These are phyloP conservation scores for Echiichthys vipera DNA, from an alignment of 2,797 vertebrate species.

Conservation along the genomic window DNA sequence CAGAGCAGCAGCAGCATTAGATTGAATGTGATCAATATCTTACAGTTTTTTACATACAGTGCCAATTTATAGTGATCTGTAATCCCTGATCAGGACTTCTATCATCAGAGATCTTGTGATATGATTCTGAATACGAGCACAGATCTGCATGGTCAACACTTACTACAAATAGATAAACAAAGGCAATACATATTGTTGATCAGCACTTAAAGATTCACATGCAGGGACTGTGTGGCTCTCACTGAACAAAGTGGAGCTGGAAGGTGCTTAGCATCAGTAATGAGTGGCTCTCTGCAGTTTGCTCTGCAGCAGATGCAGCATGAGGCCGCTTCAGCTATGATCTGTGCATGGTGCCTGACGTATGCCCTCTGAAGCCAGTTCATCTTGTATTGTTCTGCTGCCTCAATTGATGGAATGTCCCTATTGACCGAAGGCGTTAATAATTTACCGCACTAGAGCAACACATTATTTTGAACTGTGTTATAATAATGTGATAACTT, in stretches of 20 bases:
- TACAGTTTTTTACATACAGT: conserved; percentile 9
- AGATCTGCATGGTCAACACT: background rate
- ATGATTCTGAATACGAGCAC: conserved; percentile 12
- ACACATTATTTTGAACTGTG: background rate
- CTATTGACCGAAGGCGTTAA: background rate
- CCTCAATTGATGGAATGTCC: background rate
- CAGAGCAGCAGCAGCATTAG: background rate
- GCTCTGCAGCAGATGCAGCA: conserved; percentile 29
- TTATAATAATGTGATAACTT: background rate
- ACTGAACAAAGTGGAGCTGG: background rate
- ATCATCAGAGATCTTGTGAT: conserved; percentile 6
- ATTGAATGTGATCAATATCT: conserved; percentile 54
- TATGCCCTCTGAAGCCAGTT: conserved; percentile 1
- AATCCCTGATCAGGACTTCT: background rate
- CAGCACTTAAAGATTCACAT: background rate
- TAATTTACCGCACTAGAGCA: background rate
- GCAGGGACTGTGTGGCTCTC: background rate
- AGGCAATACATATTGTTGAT: background rate
- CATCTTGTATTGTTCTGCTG: conserved; percentile 9
- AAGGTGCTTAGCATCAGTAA: conserved; percentile 41
- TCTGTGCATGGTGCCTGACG: background rate
- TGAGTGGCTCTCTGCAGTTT: conserved; percentile 30
- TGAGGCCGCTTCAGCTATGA: background rate
- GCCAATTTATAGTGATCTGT: conserved; percentile 2
- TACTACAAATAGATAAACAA: background rate